These are phyloP conservation scores for Ictidomys tridecemlineatus DNA, from an alignment of 2,113 vertebrate genomes.

Conservation along the genomic window DNA sequence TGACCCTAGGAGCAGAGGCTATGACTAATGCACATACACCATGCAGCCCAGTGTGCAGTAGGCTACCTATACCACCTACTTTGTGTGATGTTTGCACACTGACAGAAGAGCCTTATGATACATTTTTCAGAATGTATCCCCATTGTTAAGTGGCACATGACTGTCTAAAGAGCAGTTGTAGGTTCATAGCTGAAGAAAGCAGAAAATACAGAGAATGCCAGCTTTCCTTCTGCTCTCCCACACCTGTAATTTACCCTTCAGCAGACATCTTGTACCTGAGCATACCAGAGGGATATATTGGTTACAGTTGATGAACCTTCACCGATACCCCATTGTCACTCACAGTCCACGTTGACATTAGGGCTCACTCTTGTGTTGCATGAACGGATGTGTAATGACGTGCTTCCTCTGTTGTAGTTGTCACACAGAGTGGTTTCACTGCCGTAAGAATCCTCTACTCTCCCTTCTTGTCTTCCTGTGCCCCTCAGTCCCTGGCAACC, in stretches of 20 bases:
- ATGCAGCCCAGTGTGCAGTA: neutral
- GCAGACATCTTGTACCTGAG: neutral
- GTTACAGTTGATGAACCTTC: fast-evolving
- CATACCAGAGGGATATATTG: neutral
- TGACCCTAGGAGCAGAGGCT: neutral
- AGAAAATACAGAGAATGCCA: neutral
- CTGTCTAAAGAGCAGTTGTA: neutral
- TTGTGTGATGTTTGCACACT: too few species aligned
- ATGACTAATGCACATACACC: neutral
- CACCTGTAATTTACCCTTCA: fast-evolving
- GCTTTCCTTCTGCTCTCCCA: neutral
- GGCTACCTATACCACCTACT: neutral
- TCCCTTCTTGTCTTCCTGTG: too few species aligned
- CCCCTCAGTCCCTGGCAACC: too few species aligned
- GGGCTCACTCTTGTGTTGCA: neutral
- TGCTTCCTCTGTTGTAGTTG: neutral
- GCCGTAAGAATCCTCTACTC: too few species aligned
- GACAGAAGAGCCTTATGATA: neutral
- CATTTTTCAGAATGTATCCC: neutral
- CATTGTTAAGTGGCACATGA: neutral
- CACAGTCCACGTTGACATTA: neutral
- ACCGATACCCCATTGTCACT: fast-evolving
- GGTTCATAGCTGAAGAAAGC: neutral
- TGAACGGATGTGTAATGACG: neutral
- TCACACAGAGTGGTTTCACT: neutral